Evolutionary conservation across 2,888 invertebrate species (phyloP).

Genomic region (Leptogaster cylindrica): DNA sequence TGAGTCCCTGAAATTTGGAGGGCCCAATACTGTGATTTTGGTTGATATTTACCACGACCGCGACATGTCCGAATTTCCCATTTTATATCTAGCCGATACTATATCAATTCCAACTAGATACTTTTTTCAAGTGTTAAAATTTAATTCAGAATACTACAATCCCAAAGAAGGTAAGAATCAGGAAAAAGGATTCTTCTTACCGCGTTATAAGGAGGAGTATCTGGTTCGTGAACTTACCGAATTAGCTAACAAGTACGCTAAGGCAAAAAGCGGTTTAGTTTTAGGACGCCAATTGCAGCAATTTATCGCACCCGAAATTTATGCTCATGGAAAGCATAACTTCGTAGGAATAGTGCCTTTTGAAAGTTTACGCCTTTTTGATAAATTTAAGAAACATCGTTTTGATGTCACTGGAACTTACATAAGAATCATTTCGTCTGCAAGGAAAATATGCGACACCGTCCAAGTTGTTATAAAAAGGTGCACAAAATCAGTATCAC

Average conservation of each 20-base stretch:
- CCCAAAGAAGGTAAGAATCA: background rate
- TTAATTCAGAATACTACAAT: background rate
- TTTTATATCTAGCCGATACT: constrained; percentile 5
- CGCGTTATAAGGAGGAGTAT: constrained; percentile 18
- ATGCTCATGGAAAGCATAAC: background rate
- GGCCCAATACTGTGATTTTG: background rate
- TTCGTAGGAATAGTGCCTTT: background rate
- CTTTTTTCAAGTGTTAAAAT: constrained; percentile 6
- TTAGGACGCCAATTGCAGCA: background rate
- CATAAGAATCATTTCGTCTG: background rate
- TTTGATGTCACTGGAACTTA: background rate
- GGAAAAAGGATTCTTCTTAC: background rate
- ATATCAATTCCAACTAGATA: constrained; percentile 14
- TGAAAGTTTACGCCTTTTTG: background rate
- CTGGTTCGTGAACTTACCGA: constrained; percentile 9
- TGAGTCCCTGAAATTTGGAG: constrained; percentile 10
- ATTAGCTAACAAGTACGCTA: background rate
- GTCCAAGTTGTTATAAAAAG: background rate
- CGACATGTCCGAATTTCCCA: background rate
- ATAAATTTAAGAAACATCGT: background rate
- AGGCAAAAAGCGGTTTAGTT: background rate
- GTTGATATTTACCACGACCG: background rate
- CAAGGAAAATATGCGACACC: background rate
- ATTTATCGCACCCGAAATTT: background rate
- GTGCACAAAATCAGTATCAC: background rate